These are phyloP conservation scores for Sycophila sp. DNA, from an alignment of 1,140 invertebrate genomes.

Conservation along the genomic window DNA sequence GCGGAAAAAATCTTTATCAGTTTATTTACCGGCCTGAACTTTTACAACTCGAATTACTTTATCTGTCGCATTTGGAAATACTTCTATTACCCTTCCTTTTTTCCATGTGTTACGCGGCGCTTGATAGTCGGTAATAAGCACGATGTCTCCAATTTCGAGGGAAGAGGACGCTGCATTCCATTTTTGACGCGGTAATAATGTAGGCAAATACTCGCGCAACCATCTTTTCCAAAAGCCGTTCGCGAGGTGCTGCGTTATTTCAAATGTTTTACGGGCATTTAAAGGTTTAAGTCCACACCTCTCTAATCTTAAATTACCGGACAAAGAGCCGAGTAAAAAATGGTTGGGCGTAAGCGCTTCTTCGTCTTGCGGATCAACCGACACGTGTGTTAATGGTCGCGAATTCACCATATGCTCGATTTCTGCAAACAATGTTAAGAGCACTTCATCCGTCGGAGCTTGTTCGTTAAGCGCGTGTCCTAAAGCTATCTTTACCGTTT, in stretches of 20 bases:
- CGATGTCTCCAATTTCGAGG: too few species aligned
- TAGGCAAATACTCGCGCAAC: constrained; percentile 29
- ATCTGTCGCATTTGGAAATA: too few species aligned
- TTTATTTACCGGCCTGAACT: too few species aligned
- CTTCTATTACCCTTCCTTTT: too few species aligned
- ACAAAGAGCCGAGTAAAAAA: constrained; percentile 46
- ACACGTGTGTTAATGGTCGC: too few species aligned
- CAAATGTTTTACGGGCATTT: background rate
- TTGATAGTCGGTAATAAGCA: too few species aligned
- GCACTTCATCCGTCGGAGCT: background rate
- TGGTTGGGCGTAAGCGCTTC: constrained; percentile 49
- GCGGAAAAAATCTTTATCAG: too few species aligned
- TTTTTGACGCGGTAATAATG: constrained; percentile 18
- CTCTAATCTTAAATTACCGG: background rate
- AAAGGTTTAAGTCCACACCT: background rate
- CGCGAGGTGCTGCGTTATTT: background rate
- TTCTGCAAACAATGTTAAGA: background rate
- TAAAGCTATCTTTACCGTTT: constrained; percentile 41
- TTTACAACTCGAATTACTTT: too few species aligned
- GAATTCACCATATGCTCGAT: constrained; percentile 14
- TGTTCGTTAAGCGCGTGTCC: background rate
- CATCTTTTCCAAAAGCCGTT: constrained; percentile 16
- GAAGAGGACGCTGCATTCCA: background rate
- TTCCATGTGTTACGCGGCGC: too few species aligned
- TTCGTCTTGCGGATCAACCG: too few species aligned